Base-by-base conservation (phyloP, 2,113 vertebrate species). In the Numida meleagris region DNA sequence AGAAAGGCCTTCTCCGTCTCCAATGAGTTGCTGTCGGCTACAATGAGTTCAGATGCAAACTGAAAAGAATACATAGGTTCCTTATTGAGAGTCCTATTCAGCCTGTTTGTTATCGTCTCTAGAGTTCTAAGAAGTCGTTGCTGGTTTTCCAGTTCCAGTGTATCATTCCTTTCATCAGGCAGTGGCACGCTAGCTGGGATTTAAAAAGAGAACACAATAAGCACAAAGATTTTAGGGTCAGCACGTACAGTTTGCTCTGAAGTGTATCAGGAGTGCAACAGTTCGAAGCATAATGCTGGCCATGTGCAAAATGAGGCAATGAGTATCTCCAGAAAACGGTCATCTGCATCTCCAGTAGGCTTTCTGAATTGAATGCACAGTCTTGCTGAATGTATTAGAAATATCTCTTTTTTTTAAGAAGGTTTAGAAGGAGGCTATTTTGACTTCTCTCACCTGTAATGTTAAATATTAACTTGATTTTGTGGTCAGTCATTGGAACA, bases 381-480 rank as follows among this genome's bases (percentile, higher is more conserved):
- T 71, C 80, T 50, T n/a, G 65, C 42, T 70, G 29, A 59, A 46
- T 16, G 9, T 17, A 45, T 43, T 23, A 58, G 20, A 48, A 82
- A 55, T 3, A 58, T 0, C 1, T 18, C 50, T 72, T 40, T 59
- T 59, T 59, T 63, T 86, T 87, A 78, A 55, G 5, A 82, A 78
- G 4, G 21, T 88, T 73, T 8, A 51, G 33, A 63, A 77, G 40
- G 38, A 50, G 0, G 0, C 2, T 45, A 21, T 66, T 76, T 82
- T 90, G 36, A 75, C 48, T 91, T 82, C 50, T 79, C 96, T 97
- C 96, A 99, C 99, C 99, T 96, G 99, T 99, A 96, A 99, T 99
- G 93, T 99, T 99, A 97, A 99, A 99, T 96, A 98, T 98, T 89
- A 99, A 98, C 96, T 99, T 99, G 93, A 99, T 99, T 98, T 99